Evolutionary conservation across 64 coral and sea anemone species (phyloP), one percentile per base, ranked within the genome.

Genomic region (Actinia equina): DNA sequence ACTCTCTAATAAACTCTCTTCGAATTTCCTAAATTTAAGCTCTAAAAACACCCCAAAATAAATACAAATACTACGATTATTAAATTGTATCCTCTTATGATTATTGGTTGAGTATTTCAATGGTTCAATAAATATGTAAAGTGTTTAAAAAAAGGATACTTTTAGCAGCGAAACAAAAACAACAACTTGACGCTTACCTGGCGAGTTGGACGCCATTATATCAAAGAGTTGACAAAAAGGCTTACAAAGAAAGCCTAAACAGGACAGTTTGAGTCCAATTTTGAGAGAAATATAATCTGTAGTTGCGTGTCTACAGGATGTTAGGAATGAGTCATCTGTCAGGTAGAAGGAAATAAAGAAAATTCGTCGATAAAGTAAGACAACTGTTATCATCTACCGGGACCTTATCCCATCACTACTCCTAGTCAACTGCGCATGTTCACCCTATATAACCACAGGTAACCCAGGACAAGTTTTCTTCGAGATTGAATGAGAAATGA

Each of bases 201-300:
- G 94, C 76, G 94, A 96, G 58, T 96, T 96, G 52, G 94, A 96
- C 80, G 94, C 94, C 94, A 96, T 96, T 83, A 52, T 85, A 76
- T 43, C 62, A 53, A 76, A 92, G 65, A 92, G 70, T 79, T 88
- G 89, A 90, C 94, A 71, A 87, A 93, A 59, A 77, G 92, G 94
- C 91, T 83, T 87, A 84, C 86, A 85, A 86, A 90, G 67, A 61
- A 93, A 87, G 4, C 85, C 88, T 59, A 96, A 71, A 89, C 94
- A 89, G 85, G 87, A 93, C 59, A 96, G 86, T 83, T 96, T 93
- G 37, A 93, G 85, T 90, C 88, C 91, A 93, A 93, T 96, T 96
- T 96, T 96, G 94, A 81, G 49, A 52, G 49, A 44, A 81, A 81
- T 51, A 81, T 18, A n/a, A 81, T 22, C 78, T 4, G 17, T 46